phyloP scores from a whole-genome alignment of 1,140 invertebrate species.

The Calycopis cecrops region DNA sequence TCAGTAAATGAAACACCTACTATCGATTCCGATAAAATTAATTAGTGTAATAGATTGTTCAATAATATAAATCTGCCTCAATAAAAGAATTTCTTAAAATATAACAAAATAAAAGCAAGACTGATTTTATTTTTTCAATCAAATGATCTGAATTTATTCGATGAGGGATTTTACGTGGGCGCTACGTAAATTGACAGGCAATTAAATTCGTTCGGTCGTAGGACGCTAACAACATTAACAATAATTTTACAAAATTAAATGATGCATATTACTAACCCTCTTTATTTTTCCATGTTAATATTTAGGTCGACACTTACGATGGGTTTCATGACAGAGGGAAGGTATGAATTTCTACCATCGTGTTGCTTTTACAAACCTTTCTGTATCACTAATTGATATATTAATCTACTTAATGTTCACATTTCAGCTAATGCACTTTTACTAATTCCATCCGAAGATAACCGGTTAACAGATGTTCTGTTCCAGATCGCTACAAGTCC shows the following conservation, averaged over 20 bases:
- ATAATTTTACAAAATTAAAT: constrained; percentile 29
- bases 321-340: constrained; percentile 58
- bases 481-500: constrained; percentile 74
- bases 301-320: constrained; percentile 62
- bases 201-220: background rate
- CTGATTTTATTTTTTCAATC: background rate
- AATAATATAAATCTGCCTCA: too few relatives aligned
- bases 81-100: background rate
- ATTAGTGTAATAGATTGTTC: too few relatives aligned
- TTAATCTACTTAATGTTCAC: constrained; percentile 20
- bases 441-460: constrained; percentile 44
- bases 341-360: constrained; percentile 39
- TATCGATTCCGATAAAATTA: too few relatives aligned
- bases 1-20: too few relatives aligned
- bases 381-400: background rate
- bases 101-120: background rate
- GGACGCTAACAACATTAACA: background rate
- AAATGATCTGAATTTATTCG: constrained; percentile 1
- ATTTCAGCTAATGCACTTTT: constrained; percentile 39
- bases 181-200: background rate
- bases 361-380: constrained; percentile 4
- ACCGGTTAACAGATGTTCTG: constrained; percentile 70
- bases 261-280: constrained; percentile 1
- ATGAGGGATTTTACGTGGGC: constrained; percentile 2
- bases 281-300: constrained; percentile 33